A percentile compares a stretch with the other conserved stretches of the same genome.
Evolutionary conservation across 2,797 vertebrate genomes (phyloP).

Genomic region (Acipenser ruthenus): DNA sequence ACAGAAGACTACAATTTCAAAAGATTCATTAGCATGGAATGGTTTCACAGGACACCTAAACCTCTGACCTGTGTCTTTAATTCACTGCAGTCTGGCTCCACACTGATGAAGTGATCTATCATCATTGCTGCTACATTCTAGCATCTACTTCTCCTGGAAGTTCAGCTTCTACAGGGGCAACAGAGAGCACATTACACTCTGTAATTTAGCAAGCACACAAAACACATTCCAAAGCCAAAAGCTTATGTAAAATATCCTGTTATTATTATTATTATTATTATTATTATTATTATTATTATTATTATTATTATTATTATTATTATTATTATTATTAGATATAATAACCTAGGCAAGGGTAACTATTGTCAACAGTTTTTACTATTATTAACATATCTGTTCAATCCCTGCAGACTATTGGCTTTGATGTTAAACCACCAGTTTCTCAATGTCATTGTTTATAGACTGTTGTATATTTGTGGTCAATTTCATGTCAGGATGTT

Average conservation of each 20-base stretch:
- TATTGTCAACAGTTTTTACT: constrained; percentile 41
- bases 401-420: constrained; percentile 34
- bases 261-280: too few relatives aligned
- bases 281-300: not conserved
- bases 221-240: constrained; percentile 19
- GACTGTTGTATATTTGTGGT: too few relatives aligned
- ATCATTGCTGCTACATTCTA: constrained; percentile 43
- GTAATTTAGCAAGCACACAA: constrained; percentile 54
- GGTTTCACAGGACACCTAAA: constrained; percentile 54
- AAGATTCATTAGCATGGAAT: constrained; percentile 66
- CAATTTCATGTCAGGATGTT: too few relatives aligned
- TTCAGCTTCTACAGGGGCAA: constrained; percentile 53
- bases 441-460: constrained; percentile 49
- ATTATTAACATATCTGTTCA: constrained; percentile 56
- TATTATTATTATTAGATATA: not conserved
- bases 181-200: constrained; percentile 62
- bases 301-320: too few relatives aligned
- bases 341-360: too few relatives aligned
- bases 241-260: not conserved
- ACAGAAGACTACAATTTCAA: constrained; percentile 57
- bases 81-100: constrained; percentile 50
- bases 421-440: constrained; percentile 46
- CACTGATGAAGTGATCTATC: constrained; percentile 75
- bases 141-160: constrained; percentile 49
- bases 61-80: constrained; percentile 56